Base-by-base conservation (phyloP, 2,113 vertebrate species). In the Morone saxatilis region DNA sequence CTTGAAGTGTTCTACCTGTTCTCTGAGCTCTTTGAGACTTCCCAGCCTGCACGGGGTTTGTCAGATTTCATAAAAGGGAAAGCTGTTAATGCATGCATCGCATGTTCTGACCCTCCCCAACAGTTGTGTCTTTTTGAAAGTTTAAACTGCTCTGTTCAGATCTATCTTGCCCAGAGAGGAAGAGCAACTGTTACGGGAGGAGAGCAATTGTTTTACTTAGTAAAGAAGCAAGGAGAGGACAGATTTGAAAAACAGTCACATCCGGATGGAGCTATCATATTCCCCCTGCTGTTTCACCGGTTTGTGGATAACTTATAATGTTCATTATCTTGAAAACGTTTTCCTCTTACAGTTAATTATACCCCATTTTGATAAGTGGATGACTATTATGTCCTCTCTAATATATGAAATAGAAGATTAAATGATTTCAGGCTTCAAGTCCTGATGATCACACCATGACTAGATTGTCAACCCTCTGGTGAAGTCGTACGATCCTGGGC, bases 261-360 rank as follows among this genome's bases (percentile, higher is more conserved):
- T 88, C 76, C 81, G 85, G 71, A 83, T 87, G 81, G 63, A 80
- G 82, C 85, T 71, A 82, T 89, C 78, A 88, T 86, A 74, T 50
- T 76, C 73, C 68, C 47, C 43, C 67, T 78, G 65, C 81, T 85
- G 83, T 86, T 91, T 50, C 76, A 62, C 71, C 38, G 25, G 73
- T 81, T 91, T 86, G 85, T 80, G 86, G 56, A 86, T 80, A 88
- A 91, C 76, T 90, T 90, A 57, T 81, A 81, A 91, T 89, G 80
- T 93, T 89, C 86, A 85, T 93, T 91, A 93, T 91, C 85, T 91
- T 84, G 71, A 88, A 89, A 89, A 90, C 80, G 78, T 78, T 86
- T 86, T 89, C 83, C 78, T 89, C 88, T 92, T 94, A 90, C 84
- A 93, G 91, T 94, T 95, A 94, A 95, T 94, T 93, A 92, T 88